phyloP scores from a whole-genome alignment of 2,797 vertebrate species.

The Schizopygopsis malacanthus region DNA sequence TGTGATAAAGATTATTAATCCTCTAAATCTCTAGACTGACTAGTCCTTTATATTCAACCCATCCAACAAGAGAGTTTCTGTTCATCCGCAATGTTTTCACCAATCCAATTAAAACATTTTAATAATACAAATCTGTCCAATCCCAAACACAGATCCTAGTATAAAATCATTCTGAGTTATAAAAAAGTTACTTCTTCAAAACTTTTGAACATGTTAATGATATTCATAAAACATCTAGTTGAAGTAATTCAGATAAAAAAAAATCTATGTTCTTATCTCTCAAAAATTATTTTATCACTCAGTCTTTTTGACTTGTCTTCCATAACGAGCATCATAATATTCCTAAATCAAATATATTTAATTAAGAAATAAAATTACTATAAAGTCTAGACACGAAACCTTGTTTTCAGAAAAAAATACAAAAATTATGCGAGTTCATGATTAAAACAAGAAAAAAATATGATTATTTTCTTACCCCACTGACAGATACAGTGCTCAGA shows the following conservation, averaged over 20 bases:
- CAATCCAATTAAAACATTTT: not conserved
- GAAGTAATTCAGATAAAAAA: not conserved
- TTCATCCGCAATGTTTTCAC: not conserved
- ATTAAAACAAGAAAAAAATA: too few species aligned
- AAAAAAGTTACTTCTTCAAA: not conserved
- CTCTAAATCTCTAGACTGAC: not conserved
- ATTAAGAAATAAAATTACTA: too few species aligned
- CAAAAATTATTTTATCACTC: too few species aligned
- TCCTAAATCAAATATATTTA: too few species aligned
- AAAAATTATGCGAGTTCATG: too few species aligned
- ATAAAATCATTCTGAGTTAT: not conserved
- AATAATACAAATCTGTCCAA: not conserved
- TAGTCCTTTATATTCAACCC: not conserved
- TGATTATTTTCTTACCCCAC: too few species aligned
- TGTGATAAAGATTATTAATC: not conserved
- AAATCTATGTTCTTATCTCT: not conserved
- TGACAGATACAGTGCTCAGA: too few species aligned
- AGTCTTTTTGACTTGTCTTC: not conserved
- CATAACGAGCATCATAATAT: too few species aligned
- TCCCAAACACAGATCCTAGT: not conserved
- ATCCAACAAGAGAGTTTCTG: not conserved
- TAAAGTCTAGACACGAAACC: too few species aligned
- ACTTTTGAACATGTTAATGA: not conserved
- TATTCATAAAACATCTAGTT: not conserved
- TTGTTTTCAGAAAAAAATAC: too few species aligned